Evolutionary conservation across 2,113 vertebrate species (phyloP), one percentile per base, ranked within the genome.

Genomic region (Spheniscus mendiculus): DNA sequence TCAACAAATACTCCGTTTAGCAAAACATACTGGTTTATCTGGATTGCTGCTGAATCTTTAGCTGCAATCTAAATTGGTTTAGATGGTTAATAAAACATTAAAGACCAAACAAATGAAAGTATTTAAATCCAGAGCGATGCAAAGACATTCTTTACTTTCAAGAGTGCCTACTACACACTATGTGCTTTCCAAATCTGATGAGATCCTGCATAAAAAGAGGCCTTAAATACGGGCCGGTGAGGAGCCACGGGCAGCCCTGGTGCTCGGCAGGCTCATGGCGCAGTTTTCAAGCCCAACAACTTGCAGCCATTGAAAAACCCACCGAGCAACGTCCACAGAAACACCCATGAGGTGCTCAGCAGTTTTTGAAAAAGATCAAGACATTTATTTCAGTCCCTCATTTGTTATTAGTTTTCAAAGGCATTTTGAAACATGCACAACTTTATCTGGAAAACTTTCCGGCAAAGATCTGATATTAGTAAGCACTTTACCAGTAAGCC

Each of bases 1-100:
- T 65, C 87, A 85, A 11, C 56, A n/a, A 87, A 59, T 2, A 3
- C 44, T 90, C 76, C 22, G 20, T 70, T 65, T 32, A 91, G 74
- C 87, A 93, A 71, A 95, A 73, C 66, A n/a, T 32, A 83, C 94
- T 80, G 89, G 95, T 96, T 94, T 63, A 59, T 83, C 95, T 93
- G 78, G 89, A 95, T 87, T 82, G 49, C 87, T 66, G 61, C 73
- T 69, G 44, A 79, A 95, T 82, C 93, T 91, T 59, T 15, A 93
- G 69, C 89, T 96, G 40, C 58, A 20, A 67, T 62, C 87, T 89
- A 56, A 83, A 80, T 53, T 58, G 62, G 42, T 83, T 93, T 94
- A 94, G 73, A 80, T 70, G 66, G 81, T 62, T 95, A 93, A 90
- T 58, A 93, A 88, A 78, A 88, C 50, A 70, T 86, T 84, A 71